A percentile compares a stretch with the other conserved stretches of the same genome.
Evolutionary conservation across 2,888 invertebrate genomes (phyloP).

Genomic region (Dasysyrphus albostriatus): DNA sequence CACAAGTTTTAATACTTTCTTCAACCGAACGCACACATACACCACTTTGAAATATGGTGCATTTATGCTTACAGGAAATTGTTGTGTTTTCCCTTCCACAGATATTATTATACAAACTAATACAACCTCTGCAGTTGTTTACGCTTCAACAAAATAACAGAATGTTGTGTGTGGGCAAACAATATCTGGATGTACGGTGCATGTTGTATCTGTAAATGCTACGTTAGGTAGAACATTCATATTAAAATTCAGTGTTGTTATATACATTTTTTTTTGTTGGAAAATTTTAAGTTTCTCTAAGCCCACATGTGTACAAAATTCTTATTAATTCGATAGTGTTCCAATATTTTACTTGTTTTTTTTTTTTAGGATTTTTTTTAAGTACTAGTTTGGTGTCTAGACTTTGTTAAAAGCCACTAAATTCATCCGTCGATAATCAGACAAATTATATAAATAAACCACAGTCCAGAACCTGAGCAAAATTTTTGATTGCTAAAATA

Average conservation of each 20-base stretch:
- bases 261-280: not conserved
- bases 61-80: slow-evolving; percentile 61
- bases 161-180: slow-evolving; percentile 49
- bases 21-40: slow-evolving; percentile 1
- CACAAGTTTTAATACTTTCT: slow-evolving; percentile 21
- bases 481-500: too few species aligned
- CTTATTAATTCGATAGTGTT: too few species aligned
- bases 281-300: too few species aligned
- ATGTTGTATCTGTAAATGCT: slow-evolving; percentile 15
- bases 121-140: slow-evolving; percentile 56
- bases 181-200: slow-evolving; percentile 17
- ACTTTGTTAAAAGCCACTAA: too few species aligned
- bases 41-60: slow-evolving; percentile 26
- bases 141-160: slow-evolving; percentile 44
- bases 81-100: slow-evolving; percentile 48
- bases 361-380: too few species aligned
- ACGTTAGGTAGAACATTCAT: slow-evolving; percentile 18
- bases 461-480: too few species aligned
- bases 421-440: too few species aligned
- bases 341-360: too few species aligned
- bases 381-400: too few species aligned
- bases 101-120: slow-evolving; percentile 12
- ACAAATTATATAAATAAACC: too few species aligned
- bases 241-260: slow-evolving; percentile 21
- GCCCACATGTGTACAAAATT: too few species aligned